A percentile compares a stretch with the other conserved stretches of the same genome.
These are phyloP conservation scores for Premnoplex brunnescens DNA, from an alignment of 2,797 vertebrate species.

Conservation along the genomic window DNA sequence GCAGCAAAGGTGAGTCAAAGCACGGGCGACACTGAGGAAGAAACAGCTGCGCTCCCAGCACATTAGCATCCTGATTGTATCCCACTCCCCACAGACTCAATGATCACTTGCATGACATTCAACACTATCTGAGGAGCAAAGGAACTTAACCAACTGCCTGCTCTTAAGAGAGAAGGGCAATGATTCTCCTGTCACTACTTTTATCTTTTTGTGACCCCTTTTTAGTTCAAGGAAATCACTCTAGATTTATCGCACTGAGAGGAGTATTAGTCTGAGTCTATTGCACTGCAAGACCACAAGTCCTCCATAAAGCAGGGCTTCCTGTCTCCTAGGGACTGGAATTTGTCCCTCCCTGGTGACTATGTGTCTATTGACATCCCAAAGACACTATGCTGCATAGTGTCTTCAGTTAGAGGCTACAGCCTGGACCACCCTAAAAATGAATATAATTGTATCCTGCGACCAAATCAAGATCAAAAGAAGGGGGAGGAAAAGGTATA, in stretches of 20 bases:
- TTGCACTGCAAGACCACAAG: not conserved
- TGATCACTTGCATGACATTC: not conserved
- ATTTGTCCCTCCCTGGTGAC: not conserved
- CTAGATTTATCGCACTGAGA: not conserved
- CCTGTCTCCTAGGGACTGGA: not conserved
- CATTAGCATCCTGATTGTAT: not conserved
- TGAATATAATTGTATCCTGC: not conserved
- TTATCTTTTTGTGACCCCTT: not conserved
- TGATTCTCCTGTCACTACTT: conserved; percentile 7
- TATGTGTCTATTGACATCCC: not conserved
- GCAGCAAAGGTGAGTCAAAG: conserved; percentile 39
- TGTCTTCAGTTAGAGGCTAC: not conserved
- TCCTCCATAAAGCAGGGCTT: not conserved
- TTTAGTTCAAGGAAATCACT: not conserved
- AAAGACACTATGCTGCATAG: not conserved
- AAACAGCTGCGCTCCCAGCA: not conserved
- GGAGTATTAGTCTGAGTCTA: not conserved
- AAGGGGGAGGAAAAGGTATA: not conserved
- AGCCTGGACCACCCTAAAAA: not conserved
- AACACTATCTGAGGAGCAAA: not conserved
- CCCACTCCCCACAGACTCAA: conserved; percentile 1
- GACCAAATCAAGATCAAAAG: not conserved
- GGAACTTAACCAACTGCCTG: conserved; percentile 2
- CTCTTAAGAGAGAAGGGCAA: not conserved
- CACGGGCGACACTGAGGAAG: accelerated